Evolutionary conservation across 2,113 vertebrate genomes (phyloP).

Genomic region (Phylloscopus trochilus): DNA sequence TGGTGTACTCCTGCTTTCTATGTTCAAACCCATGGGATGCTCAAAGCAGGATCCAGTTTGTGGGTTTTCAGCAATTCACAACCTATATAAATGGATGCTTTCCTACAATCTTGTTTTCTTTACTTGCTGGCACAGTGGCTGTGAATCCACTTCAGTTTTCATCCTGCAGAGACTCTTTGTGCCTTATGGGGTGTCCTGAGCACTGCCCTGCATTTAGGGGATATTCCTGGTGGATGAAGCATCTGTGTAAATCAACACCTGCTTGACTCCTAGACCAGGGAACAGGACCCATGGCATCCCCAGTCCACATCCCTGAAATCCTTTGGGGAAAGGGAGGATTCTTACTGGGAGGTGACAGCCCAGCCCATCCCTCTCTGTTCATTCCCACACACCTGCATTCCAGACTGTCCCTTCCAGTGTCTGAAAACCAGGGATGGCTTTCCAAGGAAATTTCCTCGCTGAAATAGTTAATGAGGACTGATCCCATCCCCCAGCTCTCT

Average conservation of each 20-base stretch:
- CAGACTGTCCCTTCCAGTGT: neutral
- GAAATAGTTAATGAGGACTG: slow-evolving; percentile 63
- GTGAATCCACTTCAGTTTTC: neutral
- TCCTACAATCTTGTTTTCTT: neutral
- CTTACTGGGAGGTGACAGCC: neutral
- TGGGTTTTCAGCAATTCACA: neutral
- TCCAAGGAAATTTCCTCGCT: neutral
- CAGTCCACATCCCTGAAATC: neutral
- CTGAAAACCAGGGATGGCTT: neutral
- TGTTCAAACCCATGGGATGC: neutral
- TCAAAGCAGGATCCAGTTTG: neutral
- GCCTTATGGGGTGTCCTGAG: neutral
- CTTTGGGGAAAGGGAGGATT: neutral
- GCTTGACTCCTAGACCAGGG: neutral
- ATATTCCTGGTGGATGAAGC: neutral
- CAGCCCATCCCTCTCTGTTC: neutral
- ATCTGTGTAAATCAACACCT: neutral
- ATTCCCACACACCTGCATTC: neutral
- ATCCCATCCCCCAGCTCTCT: slow-evolving; percentile 36
- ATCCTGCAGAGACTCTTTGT: neutral
- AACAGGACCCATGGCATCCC: neutral
- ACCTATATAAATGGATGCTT: neutral
- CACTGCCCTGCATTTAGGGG: no score
- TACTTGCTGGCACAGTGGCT: neutral
- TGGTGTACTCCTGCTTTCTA: fast-evolving